Evolutionary conservation across 2,113 vertebrate genomes (phyloP).

Genomic region (Psammodynastes pulverulentus): DNA sequence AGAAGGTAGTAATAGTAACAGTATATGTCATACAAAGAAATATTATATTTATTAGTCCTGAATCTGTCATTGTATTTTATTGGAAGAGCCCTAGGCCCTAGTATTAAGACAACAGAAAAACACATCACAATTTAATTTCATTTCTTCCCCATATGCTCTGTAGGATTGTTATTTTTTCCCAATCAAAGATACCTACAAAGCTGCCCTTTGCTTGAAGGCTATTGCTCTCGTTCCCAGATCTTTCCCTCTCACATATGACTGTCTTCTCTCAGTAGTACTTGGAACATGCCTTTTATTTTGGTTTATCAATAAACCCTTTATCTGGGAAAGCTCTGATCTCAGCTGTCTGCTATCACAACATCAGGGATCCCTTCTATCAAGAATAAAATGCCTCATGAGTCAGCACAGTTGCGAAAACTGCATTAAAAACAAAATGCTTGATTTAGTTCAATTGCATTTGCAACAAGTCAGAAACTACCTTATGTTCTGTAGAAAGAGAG

Average conservation of each 20-base stretch:
- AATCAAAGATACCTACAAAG: not conserved
- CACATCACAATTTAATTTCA: not conserved
- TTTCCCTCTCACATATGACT: not conserved
- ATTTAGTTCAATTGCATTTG: not conserved
- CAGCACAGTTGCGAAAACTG: not conserved
- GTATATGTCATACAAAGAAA: not conserved
- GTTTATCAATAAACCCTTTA: not conserved
- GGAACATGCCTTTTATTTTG: not conserved
- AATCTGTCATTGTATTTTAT: not conserved
- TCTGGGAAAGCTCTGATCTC: not conserved
- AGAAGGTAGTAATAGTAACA: too few relatives aligned
- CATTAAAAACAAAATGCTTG: not conserved
- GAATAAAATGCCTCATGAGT: not conserved
- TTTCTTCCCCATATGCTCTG: not conserved
- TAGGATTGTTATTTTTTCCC: not conserved
- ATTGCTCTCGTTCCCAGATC: not conserved
- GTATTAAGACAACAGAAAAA: not conserved
- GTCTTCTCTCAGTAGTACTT: not conserved
- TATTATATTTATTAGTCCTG: not conserved
- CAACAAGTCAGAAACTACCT: not conserved
- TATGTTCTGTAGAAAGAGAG: not conserved
- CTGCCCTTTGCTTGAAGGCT: not conserved
- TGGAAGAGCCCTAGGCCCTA: not conserved
- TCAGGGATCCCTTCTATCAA: not conserved
- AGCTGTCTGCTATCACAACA: not conserved